These are phyloP conservation scores for Andrena haemorrhoa DNA, from an alignment of 2,888 invertebrate genomes.

Conservation along the genomic window DNA sequence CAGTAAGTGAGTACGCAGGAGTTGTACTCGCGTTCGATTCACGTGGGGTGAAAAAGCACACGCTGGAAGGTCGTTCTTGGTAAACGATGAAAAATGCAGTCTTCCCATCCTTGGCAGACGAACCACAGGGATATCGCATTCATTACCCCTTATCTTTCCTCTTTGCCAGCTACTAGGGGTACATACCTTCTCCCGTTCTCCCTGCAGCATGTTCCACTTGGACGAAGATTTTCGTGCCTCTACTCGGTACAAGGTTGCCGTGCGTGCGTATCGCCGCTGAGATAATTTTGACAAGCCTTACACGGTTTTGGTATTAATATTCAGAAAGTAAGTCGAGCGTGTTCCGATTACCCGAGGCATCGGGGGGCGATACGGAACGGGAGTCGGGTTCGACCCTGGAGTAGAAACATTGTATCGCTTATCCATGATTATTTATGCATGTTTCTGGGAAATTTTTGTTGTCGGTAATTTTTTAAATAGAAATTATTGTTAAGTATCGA, in stretches of 20 bases:
- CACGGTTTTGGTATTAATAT: slow-evolving; percentile 56
- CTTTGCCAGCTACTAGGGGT: slow-evolving; percentile 74
- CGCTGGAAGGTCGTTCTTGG: slow-evolving; percentile 29
- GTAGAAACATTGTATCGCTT: background rate
- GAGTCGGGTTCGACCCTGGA: slow-evolving; percentile 4
- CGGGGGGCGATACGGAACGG: slow-evolving; percentile 8
- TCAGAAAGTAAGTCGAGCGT: slow-evolving; percentile 24
- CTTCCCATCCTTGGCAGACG: slow-evolving; percentile 56
- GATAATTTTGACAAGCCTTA: slow-evolving; percentile 53
- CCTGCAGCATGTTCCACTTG: slow-evolving; percentile 62
- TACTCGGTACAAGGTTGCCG: slow-evolving; percentile 17
- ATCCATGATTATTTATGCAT: background rate
- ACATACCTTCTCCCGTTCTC: slow-evolving; percentile 58
- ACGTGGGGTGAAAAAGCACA: slow-evolving; percentile 16
- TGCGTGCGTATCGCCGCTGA: slow-evolving; percentile 24
- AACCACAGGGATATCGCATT: slow-evolving; percentile 76
- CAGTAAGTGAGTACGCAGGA: slow-evolving; percentile 22
- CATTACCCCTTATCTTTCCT: slow-evolving; percentile 80
- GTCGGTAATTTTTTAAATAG: background rate
- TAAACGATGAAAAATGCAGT: slow-evolving; percentile 57
- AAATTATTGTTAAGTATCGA: background rate
- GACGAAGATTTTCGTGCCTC: slow-evolving; percentile 37
- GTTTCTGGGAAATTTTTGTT: background rate
- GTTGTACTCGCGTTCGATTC: slow-evolving; percentile 34
- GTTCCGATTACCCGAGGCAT: slow-evolving; percentile 20